These are phyloP conservation scores for Cantharis rustica DNA, from an alignment of 2,888 invertebrate species.

Conservation along the genomic window DNA sequence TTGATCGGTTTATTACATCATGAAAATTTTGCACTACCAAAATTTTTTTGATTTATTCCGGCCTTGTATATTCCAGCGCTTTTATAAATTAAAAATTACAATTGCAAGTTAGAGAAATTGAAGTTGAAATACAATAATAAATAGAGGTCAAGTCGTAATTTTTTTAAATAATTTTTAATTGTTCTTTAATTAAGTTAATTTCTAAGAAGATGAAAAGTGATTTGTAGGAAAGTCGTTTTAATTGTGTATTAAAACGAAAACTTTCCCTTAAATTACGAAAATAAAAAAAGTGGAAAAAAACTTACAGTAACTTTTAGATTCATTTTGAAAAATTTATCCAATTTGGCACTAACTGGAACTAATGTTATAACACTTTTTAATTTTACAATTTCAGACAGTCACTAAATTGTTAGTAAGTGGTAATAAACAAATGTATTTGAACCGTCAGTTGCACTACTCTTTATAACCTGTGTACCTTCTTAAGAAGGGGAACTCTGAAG, in stretches of 20 bases:
- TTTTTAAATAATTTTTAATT: not conserved
- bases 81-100: not conserved
- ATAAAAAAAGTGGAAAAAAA: not conserved
- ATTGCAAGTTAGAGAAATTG: not conserved
- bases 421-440: constrained; percentile 25
- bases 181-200: not conserved
- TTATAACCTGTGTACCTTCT: constrained; percentile 25
- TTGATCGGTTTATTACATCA: not conserved
- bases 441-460: constrained; percentile 21
- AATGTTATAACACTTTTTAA: constrained; percentile 17
- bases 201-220: not conserved
- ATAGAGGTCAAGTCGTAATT: not conserved
- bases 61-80: not conserved
- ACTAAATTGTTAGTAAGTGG: constrained; percentile 28
- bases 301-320: not conserved
- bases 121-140: not conserved
- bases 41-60: not conserved
- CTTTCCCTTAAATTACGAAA: not conserved
- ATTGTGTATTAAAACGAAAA: not conserved
- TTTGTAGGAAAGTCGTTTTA: not conserved
- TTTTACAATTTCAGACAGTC: constrained; percentile 14
- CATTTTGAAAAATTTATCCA: not conserved
- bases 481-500: constrained; percentile 23
- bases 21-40: not conserved
- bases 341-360: constrained; percentile 24